A percentile compares a stretch with the other conserved stretches of the same genome.
phyloP scores from a whole-genome alignment of 2,888 invertebrate species.

The Polyommatus iphigenia region DNA sequence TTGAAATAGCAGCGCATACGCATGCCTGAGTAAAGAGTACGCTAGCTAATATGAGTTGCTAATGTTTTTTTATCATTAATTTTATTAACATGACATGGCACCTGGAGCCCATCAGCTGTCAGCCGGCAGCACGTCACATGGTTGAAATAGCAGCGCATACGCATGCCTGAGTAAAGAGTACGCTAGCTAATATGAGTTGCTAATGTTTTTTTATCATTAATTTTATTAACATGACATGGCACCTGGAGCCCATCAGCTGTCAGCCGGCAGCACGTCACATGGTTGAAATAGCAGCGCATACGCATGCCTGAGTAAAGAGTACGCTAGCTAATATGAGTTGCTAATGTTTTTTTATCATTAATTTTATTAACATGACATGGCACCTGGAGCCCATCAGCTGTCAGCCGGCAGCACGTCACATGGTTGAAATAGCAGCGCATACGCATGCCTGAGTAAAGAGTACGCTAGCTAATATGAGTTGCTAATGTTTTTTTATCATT shows the following conservation, averaged over 20 bases:
- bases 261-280: neutral
- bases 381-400: conserved; percentile 2
- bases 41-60: no score
- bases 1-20: neutral
- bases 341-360: no score
- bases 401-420: neutral
- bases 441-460: neutral
- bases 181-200: no score
- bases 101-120: conserved; percentile 6
- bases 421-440: neutral
- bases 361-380: neutral
- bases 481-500: no score
- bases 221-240: neutral
- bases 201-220: no score
- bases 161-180: no score
- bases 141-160: neutral
- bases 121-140: neutral
- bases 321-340: no score
- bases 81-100: neutral
- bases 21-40: no score
- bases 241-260: conserved; percentile 1
- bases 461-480: no score
- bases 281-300: neutral
- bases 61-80: no score
- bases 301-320: neutral